phyloP scores from a whole-genome alignment of 2,113 vertebrate species.

The Lasiurus cinereus region DNA sequence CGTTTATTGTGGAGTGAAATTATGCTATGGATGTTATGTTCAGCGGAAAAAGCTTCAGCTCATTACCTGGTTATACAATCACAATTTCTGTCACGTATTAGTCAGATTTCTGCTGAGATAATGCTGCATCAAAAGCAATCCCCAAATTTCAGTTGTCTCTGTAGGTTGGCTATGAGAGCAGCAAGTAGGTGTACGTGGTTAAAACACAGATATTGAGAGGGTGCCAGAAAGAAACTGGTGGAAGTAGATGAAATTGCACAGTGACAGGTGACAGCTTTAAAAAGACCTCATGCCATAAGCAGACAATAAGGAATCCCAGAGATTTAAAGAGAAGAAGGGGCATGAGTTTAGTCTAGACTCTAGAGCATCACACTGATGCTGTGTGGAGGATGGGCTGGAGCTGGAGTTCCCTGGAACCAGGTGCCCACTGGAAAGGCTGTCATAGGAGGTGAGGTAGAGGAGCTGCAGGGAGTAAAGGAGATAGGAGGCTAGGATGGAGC shows the following conservation, averaged over 20 bases:
- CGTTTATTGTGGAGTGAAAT: conserved; percentile 57
- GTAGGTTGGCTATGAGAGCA: background rate
- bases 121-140: background rate
- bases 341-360: conserved; percentile 29
- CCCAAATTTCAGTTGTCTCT: conserved; percentile 18
- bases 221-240: background rate
- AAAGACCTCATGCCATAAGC: conserved; percentile 8
- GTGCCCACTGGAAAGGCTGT: background rate
- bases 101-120: conserved; percentile 56
- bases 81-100: conserved; percentile 60
- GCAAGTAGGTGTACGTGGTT: background rate
- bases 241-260: background rate
- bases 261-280: background rate
- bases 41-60: background rate
- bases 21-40: conserved; percentile 35
- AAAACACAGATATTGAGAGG: background rate
- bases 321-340: conserved; percentile 10
- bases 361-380: too few relatives aligned
- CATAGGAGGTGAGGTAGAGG: background rate
- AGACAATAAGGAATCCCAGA: background rate
- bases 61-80: conserved; percentile 51
- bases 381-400: too few relatives aligned
- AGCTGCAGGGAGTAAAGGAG: background rate
- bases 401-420: background rate
- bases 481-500: background rate